phyloP scores from a whole-genome alignment of 2,888 invertebrate species.

The Isoperla grammatica region DNA sequence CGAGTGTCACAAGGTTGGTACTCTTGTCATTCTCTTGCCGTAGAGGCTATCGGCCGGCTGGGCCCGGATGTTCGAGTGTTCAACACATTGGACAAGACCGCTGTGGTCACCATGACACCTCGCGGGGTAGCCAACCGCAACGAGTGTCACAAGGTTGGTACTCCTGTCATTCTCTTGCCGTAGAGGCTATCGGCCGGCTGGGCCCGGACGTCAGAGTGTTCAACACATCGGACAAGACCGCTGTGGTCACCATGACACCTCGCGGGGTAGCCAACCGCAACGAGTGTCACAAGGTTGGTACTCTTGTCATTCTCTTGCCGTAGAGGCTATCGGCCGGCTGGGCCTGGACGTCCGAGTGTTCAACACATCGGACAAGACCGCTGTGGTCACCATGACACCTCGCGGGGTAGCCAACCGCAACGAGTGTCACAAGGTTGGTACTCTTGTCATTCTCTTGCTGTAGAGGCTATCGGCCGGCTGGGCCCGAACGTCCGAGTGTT shows the following conservation, averaged over 20 bases:
- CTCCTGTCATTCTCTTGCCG: no score
- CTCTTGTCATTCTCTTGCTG: no score
- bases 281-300: slow-evolving; percentile 25
- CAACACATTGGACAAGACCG: no score
- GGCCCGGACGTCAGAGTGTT: slow-evolving; percentile 49
- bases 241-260: no score
- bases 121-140: neutral
- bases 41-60: slow-evolving; percentile 54
- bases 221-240: no score
- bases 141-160: slow-evolving; percentile 24
- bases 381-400: no score
- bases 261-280: no score
- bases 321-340: slow-evolving; percentile 58
- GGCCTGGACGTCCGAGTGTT: slow-evolving; percentile 49
- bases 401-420: no score
- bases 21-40: no score
- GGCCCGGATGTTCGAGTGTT: slow-evolving; percentile 49
- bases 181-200: slow-evolving; percentile 53
- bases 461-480: slow-evolving; percentile 58
- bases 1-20: slow-evolving; percentile 24
- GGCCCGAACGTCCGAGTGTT: slow-evolving; percentile 49
- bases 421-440: slow-evolving; percentile 25
- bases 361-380: no score
- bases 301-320: no score
- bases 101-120: no score